Evolutionary conservation across 1,140 invertebrate genomes (phyloP), one percentile per base, ranked within the genome.

Genomic region (Conus betulinus): DNA sequence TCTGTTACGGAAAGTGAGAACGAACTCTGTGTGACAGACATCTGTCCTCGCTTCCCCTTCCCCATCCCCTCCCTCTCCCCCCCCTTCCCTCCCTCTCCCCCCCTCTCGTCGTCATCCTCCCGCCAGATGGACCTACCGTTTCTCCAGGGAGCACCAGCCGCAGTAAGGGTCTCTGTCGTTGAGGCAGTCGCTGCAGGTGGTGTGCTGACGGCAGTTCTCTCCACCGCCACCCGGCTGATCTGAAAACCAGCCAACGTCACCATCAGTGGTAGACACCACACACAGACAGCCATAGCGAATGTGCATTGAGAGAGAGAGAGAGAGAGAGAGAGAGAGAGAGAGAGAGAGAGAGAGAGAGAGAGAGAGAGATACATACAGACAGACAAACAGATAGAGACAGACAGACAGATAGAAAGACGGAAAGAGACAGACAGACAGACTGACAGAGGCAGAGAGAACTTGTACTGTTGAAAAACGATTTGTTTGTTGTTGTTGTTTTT

Each of bases 61-160:
- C 20, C 20, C 76, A 52, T 11, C 23, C 39, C n/a, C 51, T 52
- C 71, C 27, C n/a, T n/a, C 51, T 15, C 71, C 53, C 52, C 52
- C 39, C 52, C 5, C 63, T 13, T 39, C 71, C 27, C 23, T 52
- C 51, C 4, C 67, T 71, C 11, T 23, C 20, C 0, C 17, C 20
- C 11, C 67, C 23, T 20, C 39, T 82, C 23, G 5, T 63, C 57
- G 27, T 67, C 10, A n/a, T 57, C 25, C n/a, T 25, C 8, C 57
- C 23, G 27, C 84, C 23, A 78, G 51, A 5, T 20, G 4, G 4
- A 74, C 88, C 95, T 95, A 97, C 96, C 99, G 99, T 95, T 99
- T 99, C 95, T 99, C 98, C 89, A 99, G 95, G 5, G 98, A 99
- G 96, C 98, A 99, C 98, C 98, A 99, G 13, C 98, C 98, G 96